Base-by-base conservation (phyloP, 2,113 vertebrate genomes). In the Cololabis saira region DNA sequence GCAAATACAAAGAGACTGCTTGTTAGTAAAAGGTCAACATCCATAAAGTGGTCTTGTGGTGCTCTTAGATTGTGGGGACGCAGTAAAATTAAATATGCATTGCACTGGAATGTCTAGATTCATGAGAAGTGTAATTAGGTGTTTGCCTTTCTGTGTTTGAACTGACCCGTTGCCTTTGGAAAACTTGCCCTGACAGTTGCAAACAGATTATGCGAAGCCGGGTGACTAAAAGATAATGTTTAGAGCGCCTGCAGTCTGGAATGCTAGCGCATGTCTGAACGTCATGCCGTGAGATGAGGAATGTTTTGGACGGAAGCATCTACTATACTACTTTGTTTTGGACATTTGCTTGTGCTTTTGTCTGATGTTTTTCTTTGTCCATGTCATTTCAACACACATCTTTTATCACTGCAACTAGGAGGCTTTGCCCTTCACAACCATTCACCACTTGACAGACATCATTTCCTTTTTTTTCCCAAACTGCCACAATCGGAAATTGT, bases 21-120 rank as follows among this genome's bases (percentile, higher is more conserved):
- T 80, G 59, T 82, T 56, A 24, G 63, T 58, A n/a, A 83, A 89
- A 86, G 71, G 81, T 81, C 84, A 81, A 16, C 17, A 53, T 68
- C 77, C 60, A 62, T 78, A 17, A 77, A n/a, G 27, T 54, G 72
- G 64, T 76, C 56, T 62, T 64, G 61, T 73, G 68, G 73, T 51
- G 12, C 30, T 52, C 18, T 50, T 67, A 59, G 49, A 63, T 76
- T 76, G 60, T 68, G 70, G 60, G 41, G 54, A 57, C 40, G 40
- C 27, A 61, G 45, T 58, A 63, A 74, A 80, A 54, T 3, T 1
- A 41, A 74, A 44, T 17, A 53, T 61, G 33, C 17, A 11, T 12
- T 3, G 27, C 48, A 15, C 47, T 48, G 30, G 18, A 37, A 21
- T 58, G 41, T 37, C 6, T 37, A 37, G 6, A 9, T 11, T 37